Conservation (phyloP, 30 jellyfish, hydroid and myxozoan genomes). For the Mastigias papua region DNA sequence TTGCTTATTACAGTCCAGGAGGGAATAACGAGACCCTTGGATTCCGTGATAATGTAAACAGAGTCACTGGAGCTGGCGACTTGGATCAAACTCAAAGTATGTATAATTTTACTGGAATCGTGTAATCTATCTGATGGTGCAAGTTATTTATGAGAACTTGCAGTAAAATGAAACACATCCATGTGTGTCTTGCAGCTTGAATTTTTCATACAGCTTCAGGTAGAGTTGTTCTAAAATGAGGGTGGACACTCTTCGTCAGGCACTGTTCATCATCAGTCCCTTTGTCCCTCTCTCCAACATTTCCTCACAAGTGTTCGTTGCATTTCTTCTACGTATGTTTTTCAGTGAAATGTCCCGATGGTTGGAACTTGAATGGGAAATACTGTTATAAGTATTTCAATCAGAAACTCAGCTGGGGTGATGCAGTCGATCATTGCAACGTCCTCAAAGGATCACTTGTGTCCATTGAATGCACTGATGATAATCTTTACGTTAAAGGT, state of each 20-base stretch:
- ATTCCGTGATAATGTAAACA: conserved; percentile 86
- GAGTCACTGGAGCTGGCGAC: conserved; percentile 99
- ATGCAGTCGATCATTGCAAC: conserved; percentile 97
- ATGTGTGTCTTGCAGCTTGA: no score
- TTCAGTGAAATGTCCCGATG: conserved; percentile 97
- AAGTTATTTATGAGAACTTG: no score
- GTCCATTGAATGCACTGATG: conserved; percentile 90
- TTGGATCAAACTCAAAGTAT: conserved; percentile 69
- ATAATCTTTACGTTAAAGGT: conserved; percentile 71
- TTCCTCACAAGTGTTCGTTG: no score
- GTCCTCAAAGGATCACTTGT: conserved; percentile 91
- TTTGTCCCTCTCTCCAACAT: no score
- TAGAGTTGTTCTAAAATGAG: no score
- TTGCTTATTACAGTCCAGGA: conserved; percentile 92
- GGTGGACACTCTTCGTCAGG: no score
- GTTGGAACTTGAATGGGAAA: conserved; percentile 83
- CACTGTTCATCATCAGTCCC: no score
- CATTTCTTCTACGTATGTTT: no score
- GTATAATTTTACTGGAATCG: not conserved
- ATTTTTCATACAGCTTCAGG: no score
- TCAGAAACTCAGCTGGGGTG: conserved; percentile 90
- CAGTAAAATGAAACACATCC: no score
- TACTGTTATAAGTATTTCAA: conserved; percentile 79
- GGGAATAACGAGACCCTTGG: conserved; percentile 95
- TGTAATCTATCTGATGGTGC: no score